Percentiles rank a stretch among this genome's conserved stretches.
These are phyloP conservation scores for Phrynocephalus versicolor DNA, from an alignment of 2,113 vertebrate genomes.

Conservation along the genomic window DNA sequence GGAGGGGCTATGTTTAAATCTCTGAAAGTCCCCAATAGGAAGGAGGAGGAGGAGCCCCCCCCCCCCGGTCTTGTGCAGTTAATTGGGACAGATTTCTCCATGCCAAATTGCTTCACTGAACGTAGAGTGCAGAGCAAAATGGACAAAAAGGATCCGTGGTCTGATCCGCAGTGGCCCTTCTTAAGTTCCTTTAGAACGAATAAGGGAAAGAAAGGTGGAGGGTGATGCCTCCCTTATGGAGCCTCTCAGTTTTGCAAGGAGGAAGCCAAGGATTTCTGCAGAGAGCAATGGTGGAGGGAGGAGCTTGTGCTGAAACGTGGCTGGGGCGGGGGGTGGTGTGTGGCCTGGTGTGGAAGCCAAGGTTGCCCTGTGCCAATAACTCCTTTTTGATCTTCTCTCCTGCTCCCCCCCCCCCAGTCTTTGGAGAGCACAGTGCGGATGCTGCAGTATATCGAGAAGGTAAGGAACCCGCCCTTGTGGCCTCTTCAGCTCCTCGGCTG, in stretches of 20 bases:
- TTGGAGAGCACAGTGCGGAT: constrained; percentile 81
- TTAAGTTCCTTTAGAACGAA: background rate
- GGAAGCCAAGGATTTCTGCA: background rate
- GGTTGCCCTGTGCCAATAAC: background rate
- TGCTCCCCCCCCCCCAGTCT: constrained; percentile 68
- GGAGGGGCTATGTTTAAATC: too few species aligned
- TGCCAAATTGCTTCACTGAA: background rate
- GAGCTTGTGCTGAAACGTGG: too few species aligned
- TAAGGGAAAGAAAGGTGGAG: background rate
- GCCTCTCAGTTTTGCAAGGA: background rate
- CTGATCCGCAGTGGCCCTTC: too few species aligned
- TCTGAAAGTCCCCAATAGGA: too few species aligned
- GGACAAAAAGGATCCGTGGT: background rate
- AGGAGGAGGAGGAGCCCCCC: too few species aligned
- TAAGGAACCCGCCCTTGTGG: constrained; percentile 37
- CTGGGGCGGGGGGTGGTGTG: too few species aligned
- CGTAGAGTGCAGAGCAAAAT: background rate
- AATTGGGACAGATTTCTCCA: too few species aligned
- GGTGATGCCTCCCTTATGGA: background rate
- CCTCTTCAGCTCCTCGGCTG: background rate
- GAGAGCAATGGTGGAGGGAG: too few species aligned
- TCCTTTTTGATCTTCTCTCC: background rate
- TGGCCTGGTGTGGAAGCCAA: too few species aligned
- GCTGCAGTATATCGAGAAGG: constrained; percentile 79
- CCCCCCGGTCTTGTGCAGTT: too few species aligned